Base-by-base conservation (phyloP, 1,140 invertebrate genomes). In the Drosophila rhopaloa region DNA sequence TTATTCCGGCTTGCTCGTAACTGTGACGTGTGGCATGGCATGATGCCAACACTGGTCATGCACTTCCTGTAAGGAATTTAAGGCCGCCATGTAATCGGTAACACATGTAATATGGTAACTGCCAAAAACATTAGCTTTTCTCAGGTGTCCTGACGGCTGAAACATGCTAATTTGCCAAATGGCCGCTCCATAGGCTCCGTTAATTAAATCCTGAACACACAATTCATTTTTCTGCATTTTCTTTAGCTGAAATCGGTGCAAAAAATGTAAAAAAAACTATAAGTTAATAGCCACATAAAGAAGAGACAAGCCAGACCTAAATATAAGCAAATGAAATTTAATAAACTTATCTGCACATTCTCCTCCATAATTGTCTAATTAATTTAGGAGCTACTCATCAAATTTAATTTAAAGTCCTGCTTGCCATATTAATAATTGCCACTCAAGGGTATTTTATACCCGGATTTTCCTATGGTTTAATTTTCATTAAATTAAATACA, bases 81-180 rank as follows among this genome's bases (percentile, higher is more conserved):
- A 46, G 44, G 56, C 66, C 60, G 38, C 57, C 65, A 46, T 67
- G 57, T 68, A 66, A 62, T 83, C 61, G 65, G 54, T 35, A 61
- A 76, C 76, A 84, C 72, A 48, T 80, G 81, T 84, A 24, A 24
- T 24, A 24, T 24, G 24, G 24, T 24, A 89, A 79, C 58, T 73
- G 65, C 51, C 71, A 58, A 43, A 73, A 44, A 58, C 51, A 19
- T 32, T 35, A 9, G 55, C 16, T 13, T 40, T 32, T n/a, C 40
- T 65, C 50, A 61, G 43, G 51, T 65, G 19, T 41, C 14, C 27
- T 11, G 11, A 27, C 11, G 29, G 50, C 44, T 44, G 48, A 60
- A 50, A 60, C 60, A 79, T 88, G 79, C 32, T 65, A 81, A 85
- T 86, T 77, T 53, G 61, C 8, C 19, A 48, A 59, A 59, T 48